Percentiles rank a stretch among this genome's conserved stretches.
phyloP scores from a whole-genome alignment of 1,140 invertebrate genomes.

The Rhagoletis pomonella region DNA sequence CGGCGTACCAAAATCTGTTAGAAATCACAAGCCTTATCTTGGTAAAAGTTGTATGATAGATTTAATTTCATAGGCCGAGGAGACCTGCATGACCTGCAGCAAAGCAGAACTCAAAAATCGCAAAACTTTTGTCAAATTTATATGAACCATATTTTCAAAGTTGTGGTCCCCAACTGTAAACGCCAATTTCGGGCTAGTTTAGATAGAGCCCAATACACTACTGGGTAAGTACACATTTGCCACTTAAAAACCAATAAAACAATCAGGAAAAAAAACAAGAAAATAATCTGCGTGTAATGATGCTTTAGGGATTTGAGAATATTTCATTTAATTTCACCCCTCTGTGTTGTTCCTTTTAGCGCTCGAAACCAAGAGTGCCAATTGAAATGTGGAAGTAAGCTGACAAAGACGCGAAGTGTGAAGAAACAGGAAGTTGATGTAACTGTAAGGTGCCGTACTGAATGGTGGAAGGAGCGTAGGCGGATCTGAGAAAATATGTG shows the following conservation, averaged over 20 bases:
- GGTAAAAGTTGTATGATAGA: too few species aligned
- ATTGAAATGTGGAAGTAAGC: background rate
- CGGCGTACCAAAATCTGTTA: too few species aligned
- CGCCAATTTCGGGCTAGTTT: too few species aligned
- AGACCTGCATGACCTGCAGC: too few species aligned
- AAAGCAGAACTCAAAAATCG: too few species aligned
- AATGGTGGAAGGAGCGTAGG: background rate
- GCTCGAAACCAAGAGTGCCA: background rate
- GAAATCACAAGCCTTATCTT: too few species aligned
- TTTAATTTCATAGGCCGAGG: too few species aligned
- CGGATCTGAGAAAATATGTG: background rate
- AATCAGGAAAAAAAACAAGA: background rate
- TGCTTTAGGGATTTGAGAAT: background rate
- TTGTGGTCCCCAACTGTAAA: too few species aligned
- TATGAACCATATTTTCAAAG: too few species aligned
- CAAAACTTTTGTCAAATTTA: too few species aligned
- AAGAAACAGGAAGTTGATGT: background rate
- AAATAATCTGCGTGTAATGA: background rate
- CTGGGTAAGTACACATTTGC: background rate
- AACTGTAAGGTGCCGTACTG: background rate
- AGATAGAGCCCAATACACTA: background rate
- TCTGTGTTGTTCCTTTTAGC: background rate
- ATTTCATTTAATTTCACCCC: background rate
- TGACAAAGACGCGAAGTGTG: background rate
- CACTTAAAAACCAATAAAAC: background rate